phyloP scores from a whole-genome alignment of 2,797 vertebrate genomes.

The Cygnus olor region DNA sequence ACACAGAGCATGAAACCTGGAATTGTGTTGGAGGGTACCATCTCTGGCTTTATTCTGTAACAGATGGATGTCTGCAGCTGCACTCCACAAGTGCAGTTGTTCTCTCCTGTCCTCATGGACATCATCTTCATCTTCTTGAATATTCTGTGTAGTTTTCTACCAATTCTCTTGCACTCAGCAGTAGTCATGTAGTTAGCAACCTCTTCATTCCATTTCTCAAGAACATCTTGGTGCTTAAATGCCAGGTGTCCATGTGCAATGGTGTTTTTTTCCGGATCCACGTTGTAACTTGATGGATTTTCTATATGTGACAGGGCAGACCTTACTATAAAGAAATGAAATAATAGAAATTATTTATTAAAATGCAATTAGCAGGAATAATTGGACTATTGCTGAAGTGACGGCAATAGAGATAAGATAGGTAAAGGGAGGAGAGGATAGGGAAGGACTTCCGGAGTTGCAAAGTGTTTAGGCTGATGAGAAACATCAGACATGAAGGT shows the following conservation, averaged over 20 bases:
- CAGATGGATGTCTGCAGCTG: neutral
- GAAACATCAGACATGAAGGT: neutral
- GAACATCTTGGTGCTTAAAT: neutral
- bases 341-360: neutral
- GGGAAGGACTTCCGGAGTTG: neutral
- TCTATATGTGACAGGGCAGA: neutral
- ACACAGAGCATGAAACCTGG: neutral
- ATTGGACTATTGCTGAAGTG: too few species aligned
- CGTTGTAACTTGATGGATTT: neutral
- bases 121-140: neutral
- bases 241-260: neutral
- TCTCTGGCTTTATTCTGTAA: neutral
- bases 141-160: neutral
- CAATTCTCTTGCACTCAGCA: neutral
- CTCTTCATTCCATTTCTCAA: neutral
- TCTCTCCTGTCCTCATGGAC: neutral
- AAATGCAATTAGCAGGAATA: neutral
- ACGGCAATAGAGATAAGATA: neutral
- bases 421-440: neutral
- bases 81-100: neutral
- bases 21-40: neutral
- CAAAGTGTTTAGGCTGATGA: neutral
- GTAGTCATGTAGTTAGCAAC: neutral
- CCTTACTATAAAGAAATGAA: neutral
- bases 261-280: neutral